A percentile compares a stretch with the other conserved stretches of the same genome.
Evolutionary conservation across 2,113 vertebrate genomes (phyloP).

Genomic region (Tragelaphus scriptus): DNA sequence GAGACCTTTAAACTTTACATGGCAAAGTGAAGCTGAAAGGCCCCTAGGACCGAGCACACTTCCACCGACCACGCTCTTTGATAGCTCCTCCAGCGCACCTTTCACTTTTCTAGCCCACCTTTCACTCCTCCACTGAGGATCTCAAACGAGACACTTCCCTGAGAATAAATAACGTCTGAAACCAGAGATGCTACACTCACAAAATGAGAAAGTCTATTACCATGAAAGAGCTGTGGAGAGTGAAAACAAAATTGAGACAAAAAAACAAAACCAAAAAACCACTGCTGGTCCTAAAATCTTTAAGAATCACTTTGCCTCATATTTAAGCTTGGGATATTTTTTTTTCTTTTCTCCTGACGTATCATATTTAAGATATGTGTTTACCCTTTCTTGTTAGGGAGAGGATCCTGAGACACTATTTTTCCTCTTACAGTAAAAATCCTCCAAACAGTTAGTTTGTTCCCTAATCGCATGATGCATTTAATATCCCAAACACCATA

Average conservation of each 20-base stretch:
- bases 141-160: neutral
- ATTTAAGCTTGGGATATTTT: neutral
- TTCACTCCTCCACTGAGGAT: neutral
- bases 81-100: neutral
- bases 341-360: neutral
- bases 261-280: neutral
- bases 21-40: neutral
- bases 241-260: neutral
- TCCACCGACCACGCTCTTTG: too few species aligned
- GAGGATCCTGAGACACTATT: neutral
- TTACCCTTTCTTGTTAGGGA: neutral
- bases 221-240: neutral
- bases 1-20: neutral
- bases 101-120: neutral
- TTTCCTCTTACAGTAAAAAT: conserved; percentile 19
- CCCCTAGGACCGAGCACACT: accelerated
- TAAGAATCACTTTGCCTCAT: neutral
- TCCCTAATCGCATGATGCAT: neutral
- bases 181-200: neutral
- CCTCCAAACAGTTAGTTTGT: neutral
- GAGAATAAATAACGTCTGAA: neutral
- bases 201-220: neutral
- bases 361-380: neutral
- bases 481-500: neutral
- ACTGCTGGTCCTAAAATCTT: neutral